These are phyloP conservation scores for Lacerta viridis DNA, from an alignment of 2,797 vertebrate genomes.

Conservation along the genomic window DNA sequence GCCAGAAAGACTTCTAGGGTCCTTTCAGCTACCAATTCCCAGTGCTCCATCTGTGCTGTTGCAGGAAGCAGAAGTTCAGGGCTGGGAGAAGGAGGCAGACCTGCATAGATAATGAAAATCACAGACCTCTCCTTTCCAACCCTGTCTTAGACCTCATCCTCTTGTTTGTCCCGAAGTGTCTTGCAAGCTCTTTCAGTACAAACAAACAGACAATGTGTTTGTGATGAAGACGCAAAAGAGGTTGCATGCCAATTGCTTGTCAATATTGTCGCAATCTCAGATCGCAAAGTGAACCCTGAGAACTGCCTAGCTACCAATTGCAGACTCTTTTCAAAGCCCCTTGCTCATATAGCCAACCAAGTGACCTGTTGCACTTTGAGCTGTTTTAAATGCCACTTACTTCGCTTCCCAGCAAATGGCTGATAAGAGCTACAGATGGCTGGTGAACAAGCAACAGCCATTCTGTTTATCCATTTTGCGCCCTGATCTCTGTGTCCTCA, in stretches of 20 bases:
- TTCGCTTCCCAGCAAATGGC: conserved; percentile 15
- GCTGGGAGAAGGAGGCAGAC: too few relatives aligned
- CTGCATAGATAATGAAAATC: neutral
- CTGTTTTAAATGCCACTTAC: neutral
- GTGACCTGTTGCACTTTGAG: conserved; percentile 37
- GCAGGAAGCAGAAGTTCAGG: neutral
- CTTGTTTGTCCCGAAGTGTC: neutral
- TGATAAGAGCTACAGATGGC: neutral
- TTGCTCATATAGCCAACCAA: conserved; percentile 14
- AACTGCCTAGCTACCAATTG: conserved; percentile 23
- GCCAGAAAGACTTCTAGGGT: too few relatives aligned
- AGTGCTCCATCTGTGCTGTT: neutral
- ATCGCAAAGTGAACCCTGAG: neutral
- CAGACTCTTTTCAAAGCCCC: conserved; percentile 30
- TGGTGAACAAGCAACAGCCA: neutral
- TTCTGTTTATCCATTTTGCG: neutral
- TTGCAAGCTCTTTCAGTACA: neutral
- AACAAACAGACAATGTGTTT: neutral
- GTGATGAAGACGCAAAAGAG: conserved; percentile 12
- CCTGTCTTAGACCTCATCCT: neutral
- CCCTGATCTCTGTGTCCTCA: conserved; percentile 19
- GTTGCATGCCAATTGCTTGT: neutral
- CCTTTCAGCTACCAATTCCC: neutral
- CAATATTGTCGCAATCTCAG: conserved; percentile 38
- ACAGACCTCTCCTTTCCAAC: neutral